Evolutionary conservation across 35 echinoderm and acorn worm species (phyloP), one percentile per base, ranked within the genome.

Genomic region (Heliocidaris erythrogramma): DNA sequence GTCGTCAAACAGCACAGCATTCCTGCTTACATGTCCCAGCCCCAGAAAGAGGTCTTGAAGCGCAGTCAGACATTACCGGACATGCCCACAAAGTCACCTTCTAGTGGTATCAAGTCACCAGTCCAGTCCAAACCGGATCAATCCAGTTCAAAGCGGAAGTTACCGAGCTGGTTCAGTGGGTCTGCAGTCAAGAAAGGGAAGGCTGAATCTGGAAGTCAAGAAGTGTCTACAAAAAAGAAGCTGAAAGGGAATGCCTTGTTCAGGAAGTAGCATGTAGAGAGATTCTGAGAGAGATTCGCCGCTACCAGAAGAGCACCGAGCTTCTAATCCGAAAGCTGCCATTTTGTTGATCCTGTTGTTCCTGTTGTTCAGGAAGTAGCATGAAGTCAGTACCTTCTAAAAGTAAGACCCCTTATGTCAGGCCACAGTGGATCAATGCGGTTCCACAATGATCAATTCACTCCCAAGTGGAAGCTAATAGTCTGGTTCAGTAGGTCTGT

Each of bases 231-330:
- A 14, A 50, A 42, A 48, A 88, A 27, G 16, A 96, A 96, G 30
- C 27, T 96, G 18, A 96, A 96, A 69, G 92, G 91, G 69, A 96
- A 96, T 65, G 71, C 93, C 59, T 60, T 96, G 18, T 96, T 96
- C 85, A 87, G 92, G 35, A 96, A 94, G 47, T 96, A 88, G n/a
- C n/a, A n/a, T n/a, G n/a, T n/a, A n/a, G n/a, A n/a, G n/a, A n/a
- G n/a, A n/a, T n/a, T n/a, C n/a, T n/a, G n/a, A n/a, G n/a, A n/a
- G n/a, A n/a, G n/a, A n/a, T n/a, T n/a, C n/a, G n/a, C n/a, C n/a
- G n/a, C n/a, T n/a, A n/a, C n/a, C n/a, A n/a, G n/a, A n/a, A n/a
- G n/a, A n/a, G n/a, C n/a, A n/a, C n/a, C n/a, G n/a, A n/a, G n/a
- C n/a, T n/a, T n/a, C n/a, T n/a, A n/a, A n/a, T n/a, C n/a, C n/a